These are phyloP conservation scores for Acronicta alni DNA, from an alignment of 2,888 invertebrate genomes.

Conservation along the genomic window DNA sequence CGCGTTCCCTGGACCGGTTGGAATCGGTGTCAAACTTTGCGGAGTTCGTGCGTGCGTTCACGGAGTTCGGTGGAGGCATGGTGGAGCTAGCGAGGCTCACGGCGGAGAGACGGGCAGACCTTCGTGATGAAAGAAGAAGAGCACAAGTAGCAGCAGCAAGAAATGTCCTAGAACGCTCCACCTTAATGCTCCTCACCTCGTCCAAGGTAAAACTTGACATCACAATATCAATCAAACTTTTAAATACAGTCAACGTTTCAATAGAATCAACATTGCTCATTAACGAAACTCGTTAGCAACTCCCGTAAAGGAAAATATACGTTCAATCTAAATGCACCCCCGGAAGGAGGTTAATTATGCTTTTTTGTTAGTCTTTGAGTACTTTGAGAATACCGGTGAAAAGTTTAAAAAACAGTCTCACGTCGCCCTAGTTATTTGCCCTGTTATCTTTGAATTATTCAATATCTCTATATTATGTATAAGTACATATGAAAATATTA, in stretches of 20 bases:
- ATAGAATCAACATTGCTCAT: slow-evolving; percentile 13
- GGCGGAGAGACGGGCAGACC: slow-evolving; percentile 94
- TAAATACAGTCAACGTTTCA: slow-evolving; percentile 4
- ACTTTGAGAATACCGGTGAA: not conserved
- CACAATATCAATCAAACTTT: not conserved
- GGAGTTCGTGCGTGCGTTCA: slow-evolving; percentile 99
- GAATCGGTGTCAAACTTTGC: slow-evolving; percentile 97
- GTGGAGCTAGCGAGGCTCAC: slow-evolving; percentile 98
- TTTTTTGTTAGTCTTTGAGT: not conserved
- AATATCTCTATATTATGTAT: too few species aligned
- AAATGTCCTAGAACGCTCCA: slow-evolving; percentile 98
- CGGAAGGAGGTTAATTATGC: slow-evolving; percentile 20
- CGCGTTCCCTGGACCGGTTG: slow-evolving; percentile 94
- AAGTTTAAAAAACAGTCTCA: not conserved
- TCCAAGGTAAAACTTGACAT: slow-evolving; percentile 91
- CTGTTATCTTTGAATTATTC: too few species aligned
- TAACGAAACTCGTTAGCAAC: slow-evolving; percentile 41
- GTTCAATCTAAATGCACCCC: slow-evolving; percentile 17
- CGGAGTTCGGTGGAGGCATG: slow-evolving; percentile 99
- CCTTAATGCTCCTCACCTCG: slow-evolving; percentile 98
- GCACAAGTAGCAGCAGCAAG: slow-evolving; percentile 99
- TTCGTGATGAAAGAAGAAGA: slow-evolving; percentile 97
- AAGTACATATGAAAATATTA: too few species aligned
- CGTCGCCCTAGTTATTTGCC: not conserved
- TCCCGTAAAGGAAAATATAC: slow-evolving; percentile 19